A percentile compares a stretch with the other conserved stretches of the same genome.
phyloP scores from a whole-genome alignment of 1,140 invertebrate genomes.

The Anastrepha ludens region DNA sequence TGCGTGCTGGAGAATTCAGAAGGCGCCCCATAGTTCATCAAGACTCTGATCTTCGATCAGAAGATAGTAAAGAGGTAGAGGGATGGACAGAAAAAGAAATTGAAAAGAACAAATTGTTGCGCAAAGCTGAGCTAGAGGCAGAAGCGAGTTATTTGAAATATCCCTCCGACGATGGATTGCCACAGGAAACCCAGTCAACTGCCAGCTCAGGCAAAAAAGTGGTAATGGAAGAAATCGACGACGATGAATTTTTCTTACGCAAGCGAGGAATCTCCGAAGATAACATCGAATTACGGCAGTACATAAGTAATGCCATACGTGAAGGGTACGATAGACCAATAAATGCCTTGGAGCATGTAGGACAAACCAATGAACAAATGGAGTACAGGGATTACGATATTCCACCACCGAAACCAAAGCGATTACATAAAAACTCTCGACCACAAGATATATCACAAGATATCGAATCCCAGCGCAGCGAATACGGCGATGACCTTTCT shows the following conservation, averaged over 20 bases:
- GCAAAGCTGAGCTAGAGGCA: conserved; percentile 70
- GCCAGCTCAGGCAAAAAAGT: conserved; percentile 75
- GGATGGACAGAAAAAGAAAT: conserved; percentile 70
- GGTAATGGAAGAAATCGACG: conserved; percentile 88
- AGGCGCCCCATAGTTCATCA: conserved; percentile 71
- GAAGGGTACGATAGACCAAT: conserved; percentile 83
- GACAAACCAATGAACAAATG: conserved; percentile 66
- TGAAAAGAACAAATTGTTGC: conserved; percentile 68
- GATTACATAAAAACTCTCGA: conserved; percentile 65
- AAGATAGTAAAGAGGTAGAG: conserved; percentile 68
- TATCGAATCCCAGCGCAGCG: conserved; percentile 66
- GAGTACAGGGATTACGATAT: conserved; percentile 70
- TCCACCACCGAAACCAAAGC: conserved; percentile 70
- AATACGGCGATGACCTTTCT: conserved; percentile 70
- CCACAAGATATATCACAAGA: conserved; percentile 68
- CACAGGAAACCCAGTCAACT: conserved; percentile 71
- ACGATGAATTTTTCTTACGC: conserved; percentile 89
- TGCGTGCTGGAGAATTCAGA: conserved; percentile 69
- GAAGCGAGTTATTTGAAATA: conserved; percentile 69
- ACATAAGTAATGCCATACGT: conserved; percentile 85
- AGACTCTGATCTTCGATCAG: conserved; percentile 73
- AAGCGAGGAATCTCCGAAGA: conserved; percentile 87
- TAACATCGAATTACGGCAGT: conserved; percentile 85
- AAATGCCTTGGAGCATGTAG: conserved; percentile 79
- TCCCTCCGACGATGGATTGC: conserved; percentile 57